These are phyloP conservation scores for Drosophila algonquin DNA, from an alignment of 2,888 invertebrate species.

Conservation along the genomic window DNA sequence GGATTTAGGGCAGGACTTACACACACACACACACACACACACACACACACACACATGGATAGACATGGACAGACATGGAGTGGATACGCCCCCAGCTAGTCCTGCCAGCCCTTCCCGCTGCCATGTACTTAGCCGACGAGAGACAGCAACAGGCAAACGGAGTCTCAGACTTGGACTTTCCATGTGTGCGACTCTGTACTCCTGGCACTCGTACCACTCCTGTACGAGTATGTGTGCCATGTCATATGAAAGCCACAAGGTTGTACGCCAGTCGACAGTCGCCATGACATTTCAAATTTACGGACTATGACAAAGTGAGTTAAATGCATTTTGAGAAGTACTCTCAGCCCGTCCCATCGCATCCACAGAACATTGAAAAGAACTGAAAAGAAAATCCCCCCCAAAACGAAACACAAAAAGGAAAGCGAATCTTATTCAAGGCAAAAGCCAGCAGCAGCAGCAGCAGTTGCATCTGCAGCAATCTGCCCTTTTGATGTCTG, in stretches of 20 bases:
- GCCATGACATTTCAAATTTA: constrained; percentile 78
- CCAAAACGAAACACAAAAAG: constrained; percentile 4
- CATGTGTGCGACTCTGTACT: constrained; percentile 16
- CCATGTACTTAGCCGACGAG: constrained; percentile 41
- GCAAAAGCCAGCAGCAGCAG: constrained; percentile 26
- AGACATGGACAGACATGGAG: background rate
- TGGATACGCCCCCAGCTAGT: background rate
- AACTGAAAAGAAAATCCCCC: constrained; percentile 53
- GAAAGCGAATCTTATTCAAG: constrained; percentile 10
- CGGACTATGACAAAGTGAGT: constrained; percentile 77
- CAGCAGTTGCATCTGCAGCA: constrained; percentile 31
- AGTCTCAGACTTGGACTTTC: constrained; percentile 29
- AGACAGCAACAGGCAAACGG: constrained; percentile 43
- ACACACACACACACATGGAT: background rate
- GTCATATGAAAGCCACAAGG: constrained; percentile 71
- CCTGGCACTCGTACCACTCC: background rate
- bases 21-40: constrained; percentile 2
- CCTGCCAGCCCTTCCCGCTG: constrained; percentile 4
- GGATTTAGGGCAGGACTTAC: constrained; percentile 52
- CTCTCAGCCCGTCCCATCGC: constrained; percentile 29
- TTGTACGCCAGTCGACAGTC: constrained; percentile 68
- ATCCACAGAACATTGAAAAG: constrained; percentile 20
- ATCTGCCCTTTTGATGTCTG: constrained; percentile 51
- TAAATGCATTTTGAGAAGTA: constrained; percentile 74
- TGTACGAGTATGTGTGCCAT: constrained; percentile 35